Base-by-base conservation (phyloP, 2,888 invertebrate species). In the Apotomis turbidana region DNA sequence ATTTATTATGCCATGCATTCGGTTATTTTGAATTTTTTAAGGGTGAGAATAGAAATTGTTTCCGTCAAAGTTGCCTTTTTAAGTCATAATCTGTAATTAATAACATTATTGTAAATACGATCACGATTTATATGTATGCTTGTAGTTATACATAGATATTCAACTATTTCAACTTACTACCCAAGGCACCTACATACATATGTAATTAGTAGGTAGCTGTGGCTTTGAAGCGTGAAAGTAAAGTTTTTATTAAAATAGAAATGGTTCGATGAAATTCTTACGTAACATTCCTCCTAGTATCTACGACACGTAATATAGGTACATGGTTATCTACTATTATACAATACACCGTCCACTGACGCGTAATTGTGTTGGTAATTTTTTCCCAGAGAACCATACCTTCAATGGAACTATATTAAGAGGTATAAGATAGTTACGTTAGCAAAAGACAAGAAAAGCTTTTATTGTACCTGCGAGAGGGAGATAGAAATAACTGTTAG, bases 401-500 rank as follows among this genome's bases (percentile, higher is more conserved):
- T 79, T 84, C 89, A 82, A 86, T 91, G 87, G 85, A 85, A 84
- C 82, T 78, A 78, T 78, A 81, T 78, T 76, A 80, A 81, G 82
- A 85, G 85, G 85, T 85, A 84, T 83, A 86, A 83, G 83, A 86
- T 82, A 81, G 80, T 66, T 66, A 46, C 55, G 77, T 74, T 77
- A 76, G 85, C 88, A 73, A 76, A 85, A 85, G 89, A 89, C 72
- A 77, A 74, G 72, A 74, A 74, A 78, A 70, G 74, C 73, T 72
- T 66, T 61, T 66, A 70, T 55, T 13, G 55, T 63, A 81, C 44
- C 89, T 76, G 84, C 74, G 85, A 91, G 83, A 76, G 84, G 81
- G 90, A 92, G 71, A 72, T 68, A 74, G 76, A 78, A 75, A 67
- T 83, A 85, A 86, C 85, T 83, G 89, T 89, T 87, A 87, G 88